Conservation (phyloP, 2,888 invertebrate genomes). For the Druceiella hillmani region DNA sequence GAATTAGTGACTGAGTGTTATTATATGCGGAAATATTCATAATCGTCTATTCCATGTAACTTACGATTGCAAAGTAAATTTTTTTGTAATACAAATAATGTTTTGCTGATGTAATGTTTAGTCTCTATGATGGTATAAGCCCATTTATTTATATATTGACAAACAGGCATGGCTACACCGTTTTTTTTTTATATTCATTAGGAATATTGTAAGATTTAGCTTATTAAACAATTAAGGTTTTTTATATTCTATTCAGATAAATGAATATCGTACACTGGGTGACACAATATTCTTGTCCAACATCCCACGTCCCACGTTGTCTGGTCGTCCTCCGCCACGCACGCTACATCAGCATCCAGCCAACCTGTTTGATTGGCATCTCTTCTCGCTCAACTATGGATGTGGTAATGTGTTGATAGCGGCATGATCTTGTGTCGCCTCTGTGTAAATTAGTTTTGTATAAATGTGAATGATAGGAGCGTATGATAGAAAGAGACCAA, state of each 20-base stretch:
- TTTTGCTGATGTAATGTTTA: too few relatives aligned
- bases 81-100: too few relatives aligned
- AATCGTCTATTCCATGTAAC: too few relatives aligned
- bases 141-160: too few relatives aligned
- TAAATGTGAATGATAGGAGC: not conserved
- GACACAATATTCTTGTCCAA: constrained; percentile 65
- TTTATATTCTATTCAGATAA: constrained; percentile 60
- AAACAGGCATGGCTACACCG: not conserved
- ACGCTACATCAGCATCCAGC: constrained; percentile 44
- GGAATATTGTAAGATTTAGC: not conserved
- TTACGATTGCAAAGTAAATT: too few relatives aligned
- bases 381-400: constrained; percentile 73
- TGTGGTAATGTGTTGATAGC: too few relatives aligned
- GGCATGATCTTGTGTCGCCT: not conserved
- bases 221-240: too few relatives aligned
- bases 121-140: too few relatives aligned
- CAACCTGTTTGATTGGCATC: constrained; percentile 73
- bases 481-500: not conserved
- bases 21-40: too few relatives aligned
- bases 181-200: not conserved
- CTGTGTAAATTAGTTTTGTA: not conserved
- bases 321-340: constrained; percentile 40
- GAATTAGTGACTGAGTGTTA: too few relatives aligned
- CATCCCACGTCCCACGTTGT: constrained; percentile 39
- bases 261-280: constrained; percentile 88